These are phyloP conservation scores for Idris sp. DNA, from an alignment of 1,140 invertebrate genomes.

Conservation along the genomic window DNA sequence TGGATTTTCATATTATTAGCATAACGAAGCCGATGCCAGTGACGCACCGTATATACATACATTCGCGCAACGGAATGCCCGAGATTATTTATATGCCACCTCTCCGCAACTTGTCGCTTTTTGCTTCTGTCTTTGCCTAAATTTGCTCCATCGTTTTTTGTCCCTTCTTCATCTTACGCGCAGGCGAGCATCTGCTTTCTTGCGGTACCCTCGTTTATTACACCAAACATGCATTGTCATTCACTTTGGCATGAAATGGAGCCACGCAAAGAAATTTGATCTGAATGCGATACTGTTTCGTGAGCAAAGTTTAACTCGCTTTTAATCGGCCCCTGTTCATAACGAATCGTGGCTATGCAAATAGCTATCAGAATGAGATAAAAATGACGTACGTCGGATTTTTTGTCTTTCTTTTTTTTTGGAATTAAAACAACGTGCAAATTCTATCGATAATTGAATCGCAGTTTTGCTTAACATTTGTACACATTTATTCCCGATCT, in stretches of 20 bases:
- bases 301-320: constrained; percentile 2
- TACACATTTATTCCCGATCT: no score
- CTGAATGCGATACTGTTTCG: constrained; percentile 5
- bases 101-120: constrained; percentile 41
- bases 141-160: constrained; percentile 30
- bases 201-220: constrained; percentile 29
- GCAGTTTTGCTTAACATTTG: no score
- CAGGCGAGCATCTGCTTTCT: constrained; percentile 32
- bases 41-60: constrained; percentile 1
- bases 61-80: no score
- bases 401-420: no score
- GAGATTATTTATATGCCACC: constrained; percentile 52
- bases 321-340: constrained; percentile 29
- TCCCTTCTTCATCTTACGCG: constrained; percentile 2
- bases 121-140: constrained; percentile 44
- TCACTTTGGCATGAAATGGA: constrained; percentile 7
- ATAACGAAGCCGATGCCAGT: constrained; percentile 44
- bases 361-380: no score
- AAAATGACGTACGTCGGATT: no score
- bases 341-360: constrained; percentile 17
- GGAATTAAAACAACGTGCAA: no score
- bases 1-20: constrained; percentile 61
- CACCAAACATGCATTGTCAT: constrained; percentile 37
- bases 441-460: no score
- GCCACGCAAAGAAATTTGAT: constrained; percentile 10